Base-by-base conservation (phyloP, 2,113 vertebrate species). In the Globicephala melas region DNA sequence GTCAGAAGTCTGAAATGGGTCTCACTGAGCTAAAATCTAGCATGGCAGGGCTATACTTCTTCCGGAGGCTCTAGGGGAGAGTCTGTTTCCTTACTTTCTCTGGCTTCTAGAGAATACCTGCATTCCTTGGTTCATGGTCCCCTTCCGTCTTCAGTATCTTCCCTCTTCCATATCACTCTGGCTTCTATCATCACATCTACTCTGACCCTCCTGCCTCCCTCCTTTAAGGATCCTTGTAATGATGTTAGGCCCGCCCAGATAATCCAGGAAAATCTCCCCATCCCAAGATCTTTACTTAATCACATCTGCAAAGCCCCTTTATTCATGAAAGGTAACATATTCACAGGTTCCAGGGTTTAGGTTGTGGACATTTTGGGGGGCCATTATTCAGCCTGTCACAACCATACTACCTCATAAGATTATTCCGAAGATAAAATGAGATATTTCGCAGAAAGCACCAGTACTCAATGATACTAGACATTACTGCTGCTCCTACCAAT, bases 361-460 rank as follows among this genome's bases (percentile, higher is more conserved):
- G 23, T 14, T 33, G n/a, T 80, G 17, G 8, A 70, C 10, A 63
- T 67, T 86, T 79, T 36, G 55, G 26, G 20, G 65, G 10, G 26
- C 53, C 9, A 50, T 63, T 68, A 74, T 33, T 94, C 38, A 81
- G 28, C 31, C 36, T 80, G 44, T 36, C 31, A 36, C 4, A 79
- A 25, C 76, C 4, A 0, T 80, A 65, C 70, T 28, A 31, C 53
- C 6, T n/a, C 74, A 7, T 68, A 28, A 25, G 18, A 74, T 68
- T 95, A 85, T 89, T 94, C 58, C 85, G 83, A 55, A 53, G n/a
- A 55, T 55, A 81, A 63, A 89, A 67, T 86, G 38, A 94, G 47
- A 33, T 63, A 25, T 33, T 65, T 31, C 18, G 76, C 25, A 74
- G 28, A 60, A 55, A 94, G 47, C 65, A 47, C 28, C 28, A 18